Percentiles rank a stretch among this genome's conserved stretches.
phyloP scores from a whole-genome alignment of 1,140 invertebrate species.

The Zaprionus nigranus region DNA sequence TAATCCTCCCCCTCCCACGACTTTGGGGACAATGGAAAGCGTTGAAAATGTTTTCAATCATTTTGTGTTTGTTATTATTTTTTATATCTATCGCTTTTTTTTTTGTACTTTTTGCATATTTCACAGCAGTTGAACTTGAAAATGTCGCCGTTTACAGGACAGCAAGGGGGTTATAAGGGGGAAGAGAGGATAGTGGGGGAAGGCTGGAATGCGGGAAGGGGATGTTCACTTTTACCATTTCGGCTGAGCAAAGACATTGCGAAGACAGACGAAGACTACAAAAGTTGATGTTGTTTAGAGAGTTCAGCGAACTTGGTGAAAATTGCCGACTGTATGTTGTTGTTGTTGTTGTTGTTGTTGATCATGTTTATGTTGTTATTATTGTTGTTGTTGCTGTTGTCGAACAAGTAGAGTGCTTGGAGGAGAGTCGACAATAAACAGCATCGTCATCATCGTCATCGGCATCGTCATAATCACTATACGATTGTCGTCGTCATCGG shows the following conservation, averaged over 20 bases:
- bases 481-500: slow-evolving; percentile 11
- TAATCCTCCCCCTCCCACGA: slow-evolving; percentile 39
- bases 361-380: slow-evolving; percentile 30
- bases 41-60: slow-evolving; percentile 20
- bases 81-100: slow-evolving; percentile 13
- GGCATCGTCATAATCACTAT: neutral
- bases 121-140: slow-evolving; percentile 58
- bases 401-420: slow-evolving; percentile 2
- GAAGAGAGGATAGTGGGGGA: neutral
- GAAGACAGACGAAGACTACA: slow-evolving; percentile 26
- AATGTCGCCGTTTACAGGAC: slow-evolving; percentile 6
- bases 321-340: slow-evolving; percentile 63
- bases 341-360: slow-evolving; percentile 44
- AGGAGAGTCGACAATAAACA: slow-evolving; percentile 18
- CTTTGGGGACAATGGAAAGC: slow-evolving; percentile 31
- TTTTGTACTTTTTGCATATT: slow-evolving; percentile 12
- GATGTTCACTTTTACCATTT: neutral
- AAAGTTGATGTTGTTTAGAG: slow-evolving; percentile 33
- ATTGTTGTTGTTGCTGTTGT: slow-evolving; percentile 11
- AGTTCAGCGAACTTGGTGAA: slow-evolving; percentile 65
- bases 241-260: slow-evolving; percentile 28
- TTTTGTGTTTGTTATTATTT: slow-evolving; percentile 7
- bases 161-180: neutral
- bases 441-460: slow-evolving; percentile 20
- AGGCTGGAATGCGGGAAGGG: neutral